Base-by-base conservation (phyloP, 2,113 vertebrate genomes). In the Nematolebias whitei region DNA sequence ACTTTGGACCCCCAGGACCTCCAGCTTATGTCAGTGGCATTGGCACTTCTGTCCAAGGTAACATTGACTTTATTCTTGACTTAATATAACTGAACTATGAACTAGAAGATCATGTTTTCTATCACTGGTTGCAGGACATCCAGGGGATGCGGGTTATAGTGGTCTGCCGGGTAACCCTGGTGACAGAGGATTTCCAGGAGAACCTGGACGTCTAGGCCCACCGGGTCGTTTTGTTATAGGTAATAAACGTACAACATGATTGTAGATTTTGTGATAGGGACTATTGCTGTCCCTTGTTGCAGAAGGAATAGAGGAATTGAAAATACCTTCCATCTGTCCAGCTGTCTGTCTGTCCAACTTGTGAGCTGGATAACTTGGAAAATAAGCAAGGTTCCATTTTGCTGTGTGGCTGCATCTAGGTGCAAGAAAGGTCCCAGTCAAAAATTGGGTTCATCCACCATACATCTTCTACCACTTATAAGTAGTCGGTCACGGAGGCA, bases 1-100 rank as follows among this genome's bases (percentile, higher is more conserved):
- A 93, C 1, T 52, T 79, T 0, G 97, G 96, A 69, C 74, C 74
- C 14, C 95, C 92, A 43, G 97, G 97, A 19, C 93, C 90, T 20
- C 63, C 92, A 12, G 39, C 85, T 4, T 78, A 87, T 71, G 0
- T 87, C 14, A 82, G 68, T 68, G 63, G 1, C 15, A 40, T 38
- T 5, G 92, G 62, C 35, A 40, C 12, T 2, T 1, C 50, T 12
- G 11, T 82, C 61, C 74, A 79, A 89, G 92, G 90, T 93, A 67
- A 58, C 38, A 12, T 4, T 55, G 35, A 43, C 23, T 1, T 16
- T 45, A 10, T 32, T 20, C 12, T 15, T 40, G 22, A 35, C 10
- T 19, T 43, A 15, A 38, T 11, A 15, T 12, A 6, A 18, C 20
- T 44, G 20, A 38, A 22, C 1, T 15, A 8, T 59, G 24, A 26